These are phyloP conservation scores for Erinaceus europaeus DNA, from an alignment of 2,113 vertebrate genomes.

Conservation along the genomic window DNA sequence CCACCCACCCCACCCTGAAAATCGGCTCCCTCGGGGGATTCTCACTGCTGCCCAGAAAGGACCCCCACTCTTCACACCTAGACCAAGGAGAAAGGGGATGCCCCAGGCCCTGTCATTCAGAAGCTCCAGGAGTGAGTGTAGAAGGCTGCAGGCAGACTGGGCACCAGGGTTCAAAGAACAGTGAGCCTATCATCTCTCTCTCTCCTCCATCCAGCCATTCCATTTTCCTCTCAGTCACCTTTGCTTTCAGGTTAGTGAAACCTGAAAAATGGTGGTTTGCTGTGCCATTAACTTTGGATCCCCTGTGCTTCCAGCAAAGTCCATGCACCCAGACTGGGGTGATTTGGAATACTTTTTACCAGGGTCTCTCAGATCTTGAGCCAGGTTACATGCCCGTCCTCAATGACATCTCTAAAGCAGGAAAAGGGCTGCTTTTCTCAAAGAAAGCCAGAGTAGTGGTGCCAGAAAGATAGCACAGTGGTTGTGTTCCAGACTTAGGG, in stretches of 20 bases:
- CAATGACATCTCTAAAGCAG: background rate
- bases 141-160: background rate
- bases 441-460: background rate
- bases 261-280: background rate
- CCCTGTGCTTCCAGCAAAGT: background rate
- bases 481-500: background rate
- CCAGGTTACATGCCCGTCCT: background rate
- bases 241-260: background rate
- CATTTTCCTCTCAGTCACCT: background rate
- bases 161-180: background rate
- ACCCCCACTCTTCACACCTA: background rate
- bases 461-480: background rate
- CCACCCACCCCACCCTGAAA: background rate
- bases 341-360: background rate
- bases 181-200: background rate
- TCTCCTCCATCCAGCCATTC: background rate
- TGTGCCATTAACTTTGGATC: background rate
- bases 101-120: background rate
- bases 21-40: background rate
- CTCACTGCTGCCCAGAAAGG: background rate
- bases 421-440: background rate
- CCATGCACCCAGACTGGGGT: background rate
- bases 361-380: background rate
- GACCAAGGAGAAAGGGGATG: background rate
- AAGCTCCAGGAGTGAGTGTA: slow-evolving; percentile 26